Percentiles rank a stretch among this genome's conserved stretches.
Conservation (phyloP, 2,797 vertebrate species). For the Sitta carolinensis region DNA sequence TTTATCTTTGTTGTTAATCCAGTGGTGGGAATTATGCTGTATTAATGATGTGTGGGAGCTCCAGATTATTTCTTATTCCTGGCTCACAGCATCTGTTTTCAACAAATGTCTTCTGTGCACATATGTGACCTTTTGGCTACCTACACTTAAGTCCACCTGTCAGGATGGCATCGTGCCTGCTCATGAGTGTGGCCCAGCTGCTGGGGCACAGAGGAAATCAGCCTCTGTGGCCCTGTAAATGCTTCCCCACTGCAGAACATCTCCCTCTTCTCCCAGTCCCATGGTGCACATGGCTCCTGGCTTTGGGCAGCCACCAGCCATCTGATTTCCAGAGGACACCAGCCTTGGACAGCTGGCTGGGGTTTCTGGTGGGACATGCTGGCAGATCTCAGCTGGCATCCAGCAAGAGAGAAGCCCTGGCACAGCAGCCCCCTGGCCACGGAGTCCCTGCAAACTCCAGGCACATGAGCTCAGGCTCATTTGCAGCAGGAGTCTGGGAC, state of each 20-base stretch:
- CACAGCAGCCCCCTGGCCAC: rapidly evolving
- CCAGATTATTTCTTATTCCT: not conserved
- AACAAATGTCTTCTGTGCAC: conserved; percentile 18
- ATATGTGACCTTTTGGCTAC: conserved; percentile 6
- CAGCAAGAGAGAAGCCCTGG: not conserved
- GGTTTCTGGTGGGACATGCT: rapidly evolving
- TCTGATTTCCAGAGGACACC: not conserved
- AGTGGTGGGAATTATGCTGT: not conserved
- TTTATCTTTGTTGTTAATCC: not conserved
- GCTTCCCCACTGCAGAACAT: not conserved
- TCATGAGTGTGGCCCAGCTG: not conserved
- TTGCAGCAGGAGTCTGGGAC: not conserved
- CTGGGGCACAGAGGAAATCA: not conserved
- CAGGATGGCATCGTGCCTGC: not conserved
- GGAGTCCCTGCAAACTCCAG: not conserved
- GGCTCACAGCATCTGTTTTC: conserved; percentile 1
- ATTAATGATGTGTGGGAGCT: conserved; percentile 11
- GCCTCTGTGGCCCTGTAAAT: not conserved
- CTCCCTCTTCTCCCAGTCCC: not conserved
- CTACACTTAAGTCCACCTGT: not conserved
- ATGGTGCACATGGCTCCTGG: rapidly evolving
- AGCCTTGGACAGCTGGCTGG: not conserved
- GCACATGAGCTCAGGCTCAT: rapidly evolving
- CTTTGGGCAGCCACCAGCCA: not conserved
- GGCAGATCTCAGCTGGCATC: not conserved